Evolutionary conservation across 2,888 invertebrate genomes (phyloP), one percentile per base, ranked within the genome.

Genomic region (Orthosia gothica): DNA sequence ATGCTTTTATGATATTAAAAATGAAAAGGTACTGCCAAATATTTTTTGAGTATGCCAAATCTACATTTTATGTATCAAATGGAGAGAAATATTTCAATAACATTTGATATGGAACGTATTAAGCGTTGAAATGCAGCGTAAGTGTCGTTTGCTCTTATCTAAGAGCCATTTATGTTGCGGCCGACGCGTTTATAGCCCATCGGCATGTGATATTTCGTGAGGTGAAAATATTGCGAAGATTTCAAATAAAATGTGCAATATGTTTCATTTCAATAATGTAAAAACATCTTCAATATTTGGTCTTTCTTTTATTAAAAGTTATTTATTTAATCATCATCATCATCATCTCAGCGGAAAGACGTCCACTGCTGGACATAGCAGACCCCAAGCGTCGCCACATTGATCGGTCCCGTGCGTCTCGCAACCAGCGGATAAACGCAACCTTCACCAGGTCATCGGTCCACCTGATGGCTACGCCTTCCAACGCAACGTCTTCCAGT

Each of bases 71-170:
- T 40, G 40, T 63, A 76, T 63, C 7, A 55, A 81, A 65, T 62
- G n/a, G 57, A 18, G 15, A 58, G 13, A 18, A 64, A 57, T 40
- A 32, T 66, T 58, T 78, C 76, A 84, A 81, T 81, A 81, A 72
- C 63, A 81, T 81, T 79, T 77, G 78, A 81, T 76, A 74, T 73
- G 62, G 64, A 47, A 81, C 55, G 50, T 80, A 79, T 84, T 81
- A 81, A 82, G 76, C 70, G 77, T 65, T 84, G 72, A 85, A 90
- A 83, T 89, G 90, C 87, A 89, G 74, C 85, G 70, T 71, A 87
- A 79, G 79, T 83, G 85, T 87, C 89, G 82, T 91, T 91, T 82
- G 72, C 82, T 81, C 87, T 90, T 92, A 92, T 92, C 91, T 88
- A 85, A 85, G 82, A 86, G 85, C 88, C 89, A 89, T 83, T 92